These are phyloP conservation scores for Alethe castanea DNA, from an alignment of 2,113 vertebrate genomes.

Conservation along the genomic window DNA sequence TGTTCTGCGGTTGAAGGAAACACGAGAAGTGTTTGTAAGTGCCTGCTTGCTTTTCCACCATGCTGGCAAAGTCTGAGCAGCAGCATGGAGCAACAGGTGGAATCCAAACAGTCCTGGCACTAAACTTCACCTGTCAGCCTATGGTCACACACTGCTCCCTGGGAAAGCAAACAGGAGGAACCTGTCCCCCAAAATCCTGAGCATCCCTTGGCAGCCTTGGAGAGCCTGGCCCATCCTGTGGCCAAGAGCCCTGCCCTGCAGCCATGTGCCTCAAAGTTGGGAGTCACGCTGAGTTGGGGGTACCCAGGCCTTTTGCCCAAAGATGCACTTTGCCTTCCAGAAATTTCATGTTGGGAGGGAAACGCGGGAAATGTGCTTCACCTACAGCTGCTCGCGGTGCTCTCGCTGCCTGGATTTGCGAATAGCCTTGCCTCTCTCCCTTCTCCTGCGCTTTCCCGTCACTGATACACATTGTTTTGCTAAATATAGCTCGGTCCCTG, in stretches of 20 bases:
- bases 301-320: not conserved
- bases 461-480: not conserved
- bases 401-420: not conserved
- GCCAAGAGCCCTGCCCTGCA: not conserved
- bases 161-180: not conserved
- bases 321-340: not conserved
- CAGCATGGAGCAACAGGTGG: not conserved
- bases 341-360: not conserved
- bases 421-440: not conserved
- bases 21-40: accelerated
- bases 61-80: not conserved
- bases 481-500: not conserved
- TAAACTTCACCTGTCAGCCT: not conserved
- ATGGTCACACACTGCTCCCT: accelerated
- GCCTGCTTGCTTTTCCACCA: not conserved
- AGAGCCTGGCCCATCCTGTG: accelerated
- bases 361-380: not conserved
- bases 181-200: not conserved
- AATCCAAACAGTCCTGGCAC: not conserved
- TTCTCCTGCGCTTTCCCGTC: not conserved
- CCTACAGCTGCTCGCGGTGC: not conserved
- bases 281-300: not conserved
- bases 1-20: accelerated
- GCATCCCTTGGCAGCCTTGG: no score
- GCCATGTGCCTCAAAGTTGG: not conserved